phyloP scores from a whole-genome alignment of 2,888 invertebrate genomes.

The Hirtodrosophila duncani region DNA sequence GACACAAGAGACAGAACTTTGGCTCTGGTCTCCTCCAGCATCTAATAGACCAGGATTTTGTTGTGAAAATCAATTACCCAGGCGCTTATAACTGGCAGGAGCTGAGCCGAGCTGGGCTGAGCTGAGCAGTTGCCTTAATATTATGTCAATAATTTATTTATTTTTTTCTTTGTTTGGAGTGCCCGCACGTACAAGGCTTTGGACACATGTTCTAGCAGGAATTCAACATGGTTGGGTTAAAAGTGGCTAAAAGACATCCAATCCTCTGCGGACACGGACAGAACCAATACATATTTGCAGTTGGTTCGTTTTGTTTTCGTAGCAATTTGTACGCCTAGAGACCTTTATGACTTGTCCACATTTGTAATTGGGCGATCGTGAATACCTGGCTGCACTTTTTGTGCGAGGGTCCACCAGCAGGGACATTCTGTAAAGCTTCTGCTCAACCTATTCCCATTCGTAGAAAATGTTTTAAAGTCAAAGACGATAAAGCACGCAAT shows the following conservation, averaged over 20 bases:
- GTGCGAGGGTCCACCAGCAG: too few relatives aligned
- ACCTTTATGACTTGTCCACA: constrained; percentile 33
- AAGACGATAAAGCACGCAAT: constrained; percentile 41
- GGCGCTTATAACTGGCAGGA: constrained; percentile 52
- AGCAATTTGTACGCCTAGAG: constrained; percentile 51
- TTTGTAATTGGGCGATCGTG: constrained; percentile 35
- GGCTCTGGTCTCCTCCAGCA: constrained; percentile 9
- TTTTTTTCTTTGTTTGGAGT: constrained; percentile 31
- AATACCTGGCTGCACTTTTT: constrained; percentile 24
- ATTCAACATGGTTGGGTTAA: constrained; percentile 71
- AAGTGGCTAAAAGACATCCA: constrained; percentile 74
- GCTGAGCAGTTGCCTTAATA: constrained; percentile 34
- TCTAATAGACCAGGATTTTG: constrained; percentile 13
- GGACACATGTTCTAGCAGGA: constrained; percentile 76
- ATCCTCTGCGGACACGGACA: constrained; percentile 45
- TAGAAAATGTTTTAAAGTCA: constrained; percentile 38
- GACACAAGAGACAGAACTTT: constrained; percentile 46
- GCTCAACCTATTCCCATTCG: too few relatives aligned
- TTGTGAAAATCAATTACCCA: constrained; percentile 67
- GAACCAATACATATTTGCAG: constrained; percentile 40
- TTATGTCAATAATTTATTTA: constrained; percentile 71
- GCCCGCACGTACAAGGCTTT: constrained; percentile 52
- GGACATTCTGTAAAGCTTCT: too few relatives aligned
- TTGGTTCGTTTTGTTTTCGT: too few relatives aligned
- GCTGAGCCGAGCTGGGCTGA: background rate